Evolutionary conservation across 2,797 vertebrate genomes (phyloP).

Genomic region (Crypturellus tataupa): DNA sequence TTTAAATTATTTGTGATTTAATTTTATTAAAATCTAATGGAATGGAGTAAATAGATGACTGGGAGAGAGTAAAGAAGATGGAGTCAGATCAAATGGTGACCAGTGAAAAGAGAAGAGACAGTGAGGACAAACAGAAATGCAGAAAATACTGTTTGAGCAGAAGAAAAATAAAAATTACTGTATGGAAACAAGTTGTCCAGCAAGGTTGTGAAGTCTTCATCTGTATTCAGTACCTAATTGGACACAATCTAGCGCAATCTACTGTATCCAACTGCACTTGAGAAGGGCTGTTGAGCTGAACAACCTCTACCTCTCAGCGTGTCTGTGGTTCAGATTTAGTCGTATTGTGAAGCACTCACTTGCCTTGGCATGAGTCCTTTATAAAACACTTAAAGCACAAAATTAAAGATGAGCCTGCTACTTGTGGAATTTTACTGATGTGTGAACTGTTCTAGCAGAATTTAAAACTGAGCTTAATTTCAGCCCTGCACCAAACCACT

Average conservation of each 20-base stretch:
- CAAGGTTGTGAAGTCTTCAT: not conserved
- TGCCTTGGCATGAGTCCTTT: too few relatives aligned
- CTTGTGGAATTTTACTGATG: not conserved
- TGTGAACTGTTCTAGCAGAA: not conserved
- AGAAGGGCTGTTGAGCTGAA: not conserved
- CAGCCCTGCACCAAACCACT: not conserved
- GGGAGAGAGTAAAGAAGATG: not conserved
- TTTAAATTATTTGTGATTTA: not conserved
- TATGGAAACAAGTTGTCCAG: not conserved
- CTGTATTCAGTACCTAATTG: not conserved
- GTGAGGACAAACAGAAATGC: not conserved
- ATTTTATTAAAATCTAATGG: not conserved
- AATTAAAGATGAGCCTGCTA: not conserved
- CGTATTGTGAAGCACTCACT: not conserved
- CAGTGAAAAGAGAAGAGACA: not conserved
- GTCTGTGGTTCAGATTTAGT: not conserved
- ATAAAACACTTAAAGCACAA: not conserved
- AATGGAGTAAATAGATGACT: not conserved
- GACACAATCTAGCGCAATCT: not conserved
- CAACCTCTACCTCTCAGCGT: not conserved
- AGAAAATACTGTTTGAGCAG: not conserved
- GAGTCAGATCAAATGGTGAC: not conserved
- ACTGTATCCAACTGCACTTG: not conserved
- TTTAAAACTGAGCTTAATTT: not conserved
- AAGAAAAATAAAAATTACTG: not conserved